Evolutionary conservation across 1,140 invertebrate species (phyloP).

Genomic region (Vanessa tameamea): DNA sequence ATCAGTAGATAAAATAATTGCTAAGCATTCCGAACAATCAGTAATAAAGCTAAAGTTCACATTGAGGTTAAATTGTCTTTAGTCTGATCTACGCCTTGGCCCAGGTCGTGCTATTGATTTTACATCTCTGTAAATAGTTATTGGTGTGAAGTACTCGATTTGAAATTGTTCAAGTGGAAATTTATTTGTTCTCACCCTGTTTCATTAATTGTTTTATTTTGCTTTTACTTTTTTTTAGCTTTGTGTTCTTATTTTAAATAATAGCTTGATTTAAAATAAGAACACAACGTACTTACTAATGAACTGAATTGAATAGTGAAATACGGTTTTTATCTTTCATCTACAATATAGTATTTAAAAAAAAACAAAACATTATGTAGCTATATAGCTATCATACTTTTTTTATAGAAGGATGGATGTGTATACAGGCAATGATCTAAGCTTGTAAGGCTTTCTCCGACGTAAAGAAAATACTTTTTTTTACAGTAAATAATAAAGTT

Average conservation of each 20-base stretch:
- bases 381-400: no score
- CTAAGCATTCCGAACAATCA: background rate
- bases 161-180: conserved; percentile 12
- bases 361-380: no score
- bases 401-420: no score
- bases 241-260: background rate
- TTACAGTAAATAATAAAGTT: no score
- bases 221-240: background rate
- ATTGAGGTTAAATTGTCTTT: conserved; percentile 1
- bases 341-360: no score
- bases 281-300: no score
- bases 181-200: conserved; percentile 11
- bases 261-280: no score
- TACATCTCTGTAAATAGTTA: conserved; percentile 21
- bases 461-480: no score
- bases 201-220: conserved; percentile 8
- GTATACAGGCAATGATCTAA: no score
- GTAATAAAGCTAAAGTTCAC: background rate
- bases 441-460: no score
- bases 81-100: conserved; percentile 4
- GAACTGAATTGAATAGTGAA: no score
- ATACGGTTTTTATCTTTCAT: no score
- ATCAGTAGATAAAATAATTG: background rate
- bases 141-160: conserved; percentile 9
- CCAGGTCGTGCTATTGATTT: conserved; percentile 19